phyloP scores from a whole-genome alignment of 1,140 invertebrate species.

The Antheraea mylitta region DNA sequence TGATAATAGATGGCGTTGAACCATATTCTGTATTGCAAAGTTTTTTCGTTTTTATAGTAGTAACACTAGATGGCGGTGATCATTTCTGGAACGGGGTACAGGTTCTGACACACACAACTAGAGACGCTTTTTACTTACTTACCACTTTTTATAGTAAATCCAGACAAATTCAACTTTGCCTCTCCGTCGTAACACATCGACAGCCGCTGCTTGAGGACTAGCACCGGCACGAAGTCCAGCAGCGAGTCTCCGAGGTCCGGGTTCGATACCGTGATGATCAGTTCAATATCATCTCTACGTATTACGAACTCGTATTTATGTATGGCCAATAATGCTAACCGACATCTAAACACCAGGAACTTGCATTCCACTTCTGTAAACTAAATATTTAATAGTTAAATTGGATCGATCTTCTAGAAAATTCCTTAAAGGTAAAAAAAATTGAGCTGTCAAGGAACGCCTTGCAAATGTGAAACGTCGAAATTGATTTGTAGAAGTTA shows the following conservation, averaged over 20 bases:
- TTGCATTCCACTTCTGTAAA: conserved; percentile 45
- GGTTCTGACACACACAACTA: too few relatives aligned
- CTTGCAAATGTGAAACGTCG: too few relatives aligned
- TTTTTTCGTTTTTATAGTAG: too few relatives aligned
- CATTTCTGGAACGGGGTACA: too few relatives aligned
- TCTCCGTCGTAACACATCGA: conserved; percentile 23
- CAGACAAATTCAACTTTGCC: conserved; percentile 35
- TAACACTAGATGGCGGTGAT: too few relatives aligned
- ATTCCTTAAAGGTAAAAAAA: too few relatives aligned
- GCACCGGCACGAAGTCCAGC: conserved; percentile 44
- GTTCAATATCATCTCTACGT: conserved; percentile 36
- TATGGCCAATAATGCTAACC: conserved; percentile 37
- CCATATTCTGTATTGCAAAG: too few relatives aligned
- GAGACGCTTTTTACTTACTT: too few relatives aligned
- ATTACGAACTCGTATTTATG: conserved; percentile 43
- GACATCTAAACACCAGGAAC: conserved; percentile 43
- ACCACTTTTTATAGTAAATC: conserved; percentile 51
- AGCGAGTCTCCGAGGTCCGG: conserved; percentile 24
- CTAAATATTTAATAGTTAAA: conserved; percentile 25
- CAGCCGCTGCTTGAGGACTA: conserved; percentile 36
- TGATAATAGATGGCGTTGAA: too few relatives aligned
- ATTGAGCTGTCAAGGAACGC: too few relatives aligned
- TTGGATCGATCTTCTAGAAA: too few relatives aligned
- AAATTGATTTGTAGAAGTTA: too few relatives aligned
- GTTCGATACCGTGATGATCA: conserved; percentile 35